Base-by-base conservation (phyloP, 92 coral and sea anemone genomes). In the Anthopleura xanthogrammica region DNA sequence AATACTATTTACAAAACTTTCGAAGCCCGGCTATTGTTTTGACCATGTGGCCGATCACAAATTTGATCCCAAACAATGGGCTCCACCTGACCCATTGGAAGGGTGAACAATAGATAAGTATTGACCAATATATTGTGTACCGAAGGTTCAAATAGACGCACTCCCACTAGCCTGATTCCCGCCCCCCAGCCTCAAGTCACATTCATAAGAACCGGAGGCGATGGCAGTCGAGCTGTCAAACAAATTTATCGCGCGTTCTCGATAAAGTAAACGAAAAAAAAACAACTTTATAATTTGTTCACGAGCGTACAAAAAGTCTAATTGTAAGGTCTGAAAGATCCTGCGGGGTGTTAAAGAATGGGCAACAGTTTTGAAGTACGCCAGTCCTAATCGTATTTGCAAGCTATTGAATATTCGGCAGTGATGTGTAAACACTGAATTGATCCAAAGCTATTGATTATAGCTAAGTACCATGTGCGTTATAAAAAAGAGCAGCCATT, bases 1-100 rank as follows among this genome's bases (percentile, higher is more conserved):
- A 85, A 78, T 79, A 68, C 78, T 85, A 85, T 85, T 85, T 85
- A 85, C 88, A 85, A 85, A 75, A 85, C 83, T 85, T 79, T 71
- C 88, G 79, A 85, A 83, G 81, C 72, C 81, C 65, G 65, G 52
- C 88, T 85, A 85, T 85, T 85, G 88, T 85, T 79, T 85, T 78
- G 74, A 56, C 88, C 88, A 85, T 85, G 88, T 85, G 88, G 78
- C 81, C 88, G 88, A 85, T 78, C 79, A 73, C 83, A 52, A 71
- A 60, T 70, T 48, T 68, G 84, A 81, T 81, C 84, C 1, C 77
- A 54, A 81, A 81, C 84, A 81, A 81, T 36, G 48, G 75, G 64
- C 12, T 77, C 87, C 87, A 84, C 87, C 87, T 84, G 87, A 84
- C 87, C 82, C 77, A 60, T 77, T 66, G 76, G 76, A 71, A 85